Conservation (phyloP, 35 echinoderm and acorn worm species). For the Holothuria glaberrima region DNA sequence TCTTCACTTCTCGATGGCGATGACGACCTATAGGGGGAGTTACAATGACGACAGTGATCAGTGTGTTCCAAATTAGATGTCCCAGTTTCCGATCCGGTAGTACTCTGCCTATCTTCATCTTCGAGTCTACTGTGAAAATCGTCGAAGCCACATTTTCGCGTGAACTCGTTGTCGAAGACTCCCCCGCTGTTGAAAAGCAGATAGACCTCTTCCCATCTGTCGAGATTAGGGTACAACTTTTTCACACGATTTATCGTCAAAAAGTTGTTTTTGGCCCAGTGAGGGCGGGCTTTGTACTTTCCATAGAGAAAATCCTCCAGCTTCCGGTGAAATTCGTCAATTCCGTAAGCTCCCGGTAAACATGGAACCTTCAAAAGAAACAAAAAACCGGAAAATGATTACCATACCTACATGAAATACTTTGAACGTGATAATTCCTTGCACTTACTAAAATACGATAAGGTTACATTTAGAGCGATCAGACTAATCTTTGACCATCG, state of each 20-base stretch:
- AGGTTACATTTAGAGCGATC: no score
- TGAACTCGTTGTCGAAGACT: constrained; percentile 96
- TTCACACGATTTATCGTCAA: constrained; percentile 72
- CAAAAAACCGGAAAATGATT: no score
- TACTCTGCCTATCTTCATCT: background rate
- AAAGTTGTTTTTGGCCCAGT: constrained; percentile 96
- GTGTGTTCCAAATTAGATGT: background rate
- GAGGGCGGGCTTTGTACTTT: constrained; percentile 82
- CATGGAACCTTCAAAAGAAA: constrained; percentile 71
- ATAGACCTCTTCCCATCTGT: constrained; percentile 82
- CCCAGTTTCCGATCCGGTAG: background rate
- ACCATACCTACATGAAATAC: no score
- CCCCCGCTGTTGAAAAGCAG: constrained; percentile 75
- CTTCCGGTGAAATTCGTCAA: constrained; percentile 87
- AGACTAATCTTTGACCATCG: no score
- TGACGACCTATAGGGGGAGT: background rate
- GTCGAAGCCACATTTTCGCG: constrained; percentile 87
- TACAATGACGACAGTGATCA: constrained; percentile 25
- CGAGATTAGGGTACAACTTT: constrained; percentile 80
- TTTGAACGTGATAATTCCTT: no score
- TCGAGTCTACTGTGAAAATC: constrained; percentile 66
- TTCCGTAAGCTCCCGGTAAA: constrained; percentile 87
- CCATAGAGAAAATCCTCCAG: constrained; percentile 84
- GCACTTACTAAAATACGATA: no score
- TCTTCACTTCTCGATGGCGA: background rate